Evolutionary conservation across 1,140 invertebrate species (phyloP).

Genomic region (Pseudomyrmex flavicornis): DNA sequence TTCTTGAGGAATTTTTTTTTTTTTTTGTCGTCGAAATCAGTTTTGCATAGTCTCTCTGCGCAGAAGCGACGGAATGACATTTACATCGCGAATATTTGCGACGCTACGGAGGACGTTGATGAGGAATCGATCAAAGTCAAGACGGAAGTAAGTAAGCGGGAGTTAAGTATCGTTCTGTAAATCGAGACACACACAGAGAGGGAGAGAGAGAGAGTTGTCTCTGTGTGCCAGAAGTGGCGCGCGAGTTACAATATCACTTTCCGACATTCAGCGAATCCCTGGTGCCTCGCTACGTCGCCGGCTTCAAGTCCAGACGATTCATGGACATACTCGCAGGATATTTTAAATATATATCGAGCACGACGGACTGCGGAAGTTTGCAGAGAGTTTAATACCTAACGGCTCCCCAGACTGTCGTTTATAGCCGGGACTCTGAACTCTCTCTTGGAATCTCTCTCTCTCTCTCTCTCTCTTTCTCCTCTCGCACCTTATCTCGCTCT

Average conservation of each 20-base stretch:
- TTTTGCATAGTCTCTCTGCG: neutral
- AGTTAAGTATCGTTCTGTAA: conserved; percentile 25
- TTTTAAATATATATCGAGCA: conserved; percentile 63
- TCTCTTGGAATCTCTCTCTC: neutral
- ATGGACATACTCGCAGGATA: conserved; percentile 58
- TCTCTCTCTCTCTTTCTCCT: conserved; percentile 3
- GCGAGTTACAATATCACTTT: conserved; percentile 59
- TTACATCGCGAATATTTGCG: neutral
- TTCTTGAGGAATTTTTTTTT: neutral
- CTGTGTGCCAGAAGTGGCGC: neutral
- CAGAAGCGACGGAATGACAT: neutral
- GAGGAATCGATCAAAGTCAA: conserved; percentile 18
- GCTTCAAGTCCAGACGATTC: conserved; percentile 56
- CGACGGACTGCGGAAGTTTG: conserved; percentile 61
- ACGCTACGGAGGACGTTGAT: neutral
- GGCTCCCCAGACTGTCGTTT: conserved; percentile 60
- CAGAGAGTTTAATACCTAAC: conserved; percentile 64
- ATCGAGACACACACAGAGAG: conserved; percentile 7
- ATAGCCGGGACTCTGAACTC: conserved; percentile 43
- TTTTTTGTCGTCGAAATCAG: neutral
- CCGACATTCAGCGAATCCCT: conserved; percentile 49
- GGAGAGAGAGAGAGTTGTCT: no score
- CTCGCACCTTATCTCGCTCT: conserved; percentile 32
- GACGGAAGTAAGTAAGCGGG: neutral
- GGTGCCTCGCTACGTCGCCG: conserved; percentile 45